Conservation (phyloP, 2,888 invertebrate species). For the Cataglyphis altisquamis region DNA sequence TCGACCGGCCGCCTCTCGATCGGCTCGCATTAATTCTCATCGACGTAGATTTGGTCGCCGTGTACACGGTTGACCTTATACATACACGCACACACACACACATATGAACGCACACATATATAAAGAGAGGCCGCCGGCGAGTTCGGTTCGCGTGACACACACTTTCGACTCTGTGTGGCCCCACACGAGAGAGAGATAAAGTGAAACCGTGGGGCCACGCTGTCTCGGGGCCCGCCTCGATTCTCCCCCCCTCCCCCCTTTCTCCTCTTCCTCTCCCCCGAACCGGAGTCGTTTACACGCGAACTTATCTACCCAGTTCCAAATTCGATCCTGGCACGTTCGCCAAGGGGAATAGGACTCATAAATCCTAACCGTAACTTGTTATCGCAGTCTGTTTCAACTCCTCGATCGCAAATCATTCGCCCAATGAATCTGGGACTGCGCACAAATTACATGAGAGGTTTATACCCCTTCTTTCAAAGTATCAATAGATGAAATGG, state of each 20-base stretch:
- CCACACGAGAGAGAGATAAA: slow-evolving; percentile 66
- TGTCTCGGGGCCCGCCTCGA: slow-evolving; percentile 79
- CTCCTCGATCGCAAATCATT: slow-evolving; percentile 55
- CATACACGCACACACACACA: neutral
- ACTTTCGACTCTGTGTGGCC: slow-evolving; percentile 71
- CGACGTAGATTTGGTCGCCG: slow-evolving; percentile 28
- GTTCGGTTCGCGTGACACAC: slow-evolving; percentile 44
- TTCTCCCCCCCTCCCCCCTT: slow-evolving; percentile 27
- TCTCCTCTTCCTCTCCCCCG: neutral
- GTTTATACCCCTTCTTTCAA: slow-evolving; percentile 17
- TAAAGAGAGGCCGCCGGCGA: neutral
- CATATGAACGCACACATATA: neutral
- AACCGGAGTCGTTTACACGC: slow-evolving; percentile 67
- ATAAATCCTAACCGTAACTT: slow-evolving; percentile 53
- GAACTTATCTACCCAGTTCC: slow-evolving; percentile 63
- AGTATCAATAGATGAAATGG: neutral
- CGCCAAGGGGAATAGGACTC: slow-evolving; percentile 47
- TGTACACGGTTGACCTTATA: neutral
- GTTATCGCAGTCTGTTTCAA: slow-evolving; percentile 53
- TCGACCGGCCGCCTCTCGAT: slow-evolving; percentile 36
- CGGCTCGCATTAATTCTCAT: slow-evolving; percentile 56
- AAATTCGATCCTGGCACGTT: slow-evolving; percentile 41
- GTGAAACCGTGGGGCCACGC: slow-evolving; percentile 81
- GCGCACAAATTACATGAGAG: slow-evolving; percentile 38
- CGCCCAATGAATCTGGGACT: slow-evolving; percentile 43